Percentiles rank a stretch among this genome's conserved stretches.
Conservation (phyloP, 64 coral and sea anemone genomes). For the Stichodactyla helianthus region DNA sequence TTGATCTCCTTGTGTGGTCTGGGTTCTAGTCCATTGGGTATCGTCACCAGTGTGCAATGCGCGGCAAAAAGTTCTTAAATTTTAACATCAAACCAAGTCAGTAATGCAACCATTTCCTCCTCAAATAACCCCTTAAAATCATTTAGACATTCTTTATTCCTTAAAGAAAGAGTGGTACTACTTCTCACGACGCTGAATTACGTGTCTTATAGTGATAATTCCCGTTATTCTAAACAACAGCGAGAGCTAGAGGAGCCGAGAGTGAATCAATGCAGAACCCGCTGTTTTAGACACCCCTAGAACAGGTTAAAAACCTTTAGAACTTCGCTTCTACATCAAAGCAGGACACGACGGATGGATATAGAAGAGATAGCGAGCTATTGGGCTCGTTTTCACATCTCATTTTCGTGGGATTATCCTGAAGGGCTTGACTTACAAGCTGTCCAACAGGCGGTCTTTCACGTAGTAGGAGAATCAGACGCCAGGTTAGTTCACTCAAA, state of each 20-base stretch:
- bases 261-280: neutral
- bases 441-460: slow-evolving; percentile 82
- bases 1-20: neutral
- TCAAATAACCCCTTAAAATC: neutral
- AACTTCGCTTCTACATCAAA: neutral
- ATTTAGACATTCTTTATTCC: neutral
- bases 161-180: neutral
- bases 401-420: slow-evolving; percentile 90
- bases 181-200: neutral
- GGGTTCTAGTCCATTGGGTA: neutral
- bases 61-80: neutral
- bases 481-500: slow-evolving; percentile 40
- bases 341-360: slow-evolving; percentile 37
- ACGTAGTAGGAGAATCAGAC: slow-evolving; percentile 74
- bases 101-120: neutral
- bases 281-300: neutral
- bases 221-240: neutral
- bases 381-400: slow-evolving; percentile 87
- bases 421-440: slow-evolving; percentile 80
- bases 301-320: neutral
- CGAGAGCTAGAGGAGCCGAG: neutral
- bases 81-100: neutral
- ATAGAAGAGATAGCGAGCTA: slow-evolving; percentile 63
- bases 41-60: slow-evolving; percentile 4
- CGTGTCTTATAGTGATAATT: neutral